Percentiles rank a stretch among this genome's conserved stretches.
These are phyloP conservation scores for Lacerta viridis DNA, from an alignment of 2,797 vertebrate species.

Conservation along the genomic window DNA sequence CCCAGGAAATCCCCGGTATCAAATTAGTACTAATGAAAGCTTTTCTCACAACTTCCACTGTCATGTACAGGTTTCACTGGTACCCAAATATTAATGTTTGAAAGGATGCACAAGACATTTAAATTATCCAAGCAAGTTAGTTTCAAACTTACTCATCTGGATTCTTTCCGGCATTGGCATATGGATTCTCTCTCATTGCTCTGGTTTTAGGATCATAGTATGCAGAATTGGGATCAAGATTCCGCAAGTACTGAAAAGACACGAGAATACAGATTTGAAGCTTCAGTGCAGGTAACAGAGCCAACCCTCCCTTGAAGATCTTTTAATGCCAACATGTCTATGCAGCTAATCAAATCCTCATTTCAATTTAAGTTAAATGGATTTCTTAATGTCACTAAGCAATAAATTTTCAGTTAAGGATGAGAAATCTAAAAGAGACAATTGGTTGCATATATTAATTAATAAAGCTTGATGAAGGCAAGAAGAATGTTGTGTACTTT, in stretches of 20 bases:
- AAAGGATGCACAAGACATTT: conserved; percentile 4
- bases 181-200: conserved; percentile 98
- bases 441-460: neutral
- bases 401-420: neutral
- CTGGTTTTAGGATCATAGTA: conserved; percentile 99
- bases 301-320: neutral
- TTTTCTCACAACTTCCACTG: neutral
- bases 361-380: neutral
- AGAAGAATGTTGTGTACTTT: neutral
- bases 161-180: conserved; percentile 95
- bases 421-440: neutral
- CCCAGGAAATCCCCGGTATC: neutral
- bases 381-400: neutral
- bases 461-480: neutral
- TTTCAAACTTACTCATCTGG: conserved; percentile 92
- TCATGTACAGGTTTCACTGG: neutral
- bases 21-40: neutral
- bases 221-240: conserved; percentile 98
- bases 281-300: neutral
- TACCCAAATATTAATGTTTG: neutral
- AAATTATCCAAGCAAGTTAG: neutral
- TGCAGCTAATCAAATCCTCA: neutral
- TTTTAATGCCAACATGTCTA: too few species aligned
- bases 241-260: conserved; percentile 91
- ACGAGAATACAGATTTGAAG: conserved; percentile 2